A percentile compares a stretch with the other conserved stretches of the same genome.
These are phyloP conservation scores for Mellilla xanthometata DNA, from an alignment of 2,888 invertebrate species.

Conservation along the genomic window DNA sequence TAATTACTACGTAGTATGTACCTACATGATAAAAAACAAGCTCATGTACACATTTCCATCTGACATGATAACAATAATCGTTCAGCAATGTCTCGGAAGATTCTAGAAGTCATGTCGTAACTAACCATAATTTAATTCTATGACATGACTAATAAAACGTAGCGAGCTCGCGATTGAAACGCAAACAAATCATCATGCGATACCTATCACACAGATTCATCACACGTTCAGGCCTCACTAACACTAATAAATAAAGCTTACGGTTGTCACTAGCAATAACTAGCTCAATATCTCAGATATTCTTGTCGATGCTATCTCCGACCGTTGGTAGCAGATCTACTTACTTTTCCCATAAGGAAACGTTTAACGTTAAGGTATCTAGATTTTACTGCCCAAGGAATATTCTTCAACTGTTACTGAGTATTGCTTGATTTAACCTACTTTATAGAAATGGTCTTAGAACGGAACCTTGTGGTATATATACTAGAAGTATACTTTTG, in stretches of 20 bases:
- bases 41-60: background rate
- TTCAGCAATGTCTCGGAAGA: background rate
- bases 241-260: conserved; percentile 50
- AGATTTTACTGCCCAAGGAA: conserved; percentile 33
- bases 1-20: too few relatives aligned
- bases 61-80: background rate
- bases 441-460: conserved; percentile 10
- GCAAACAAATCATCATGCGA: conserved; percentile 36
- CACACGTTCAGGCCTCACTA: conserved; percentile 40
- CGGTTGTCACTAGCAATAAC: conserved; percentile 56
- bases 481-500: background rate
- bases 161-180: conserved; percentile 16
- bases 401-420: conserved; percentile 24
- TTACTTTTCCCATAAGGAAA: conserved; percentile 41
- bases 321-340: conserved; percentile 10
- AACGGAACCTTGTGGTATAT: conserved; percentile 13
- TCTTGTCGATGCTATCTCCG: conserved; percentile 25
- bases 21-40: too few relatives aligned
- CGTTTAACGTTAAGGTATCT: conserved; percentile 33
- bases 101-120: background rate
- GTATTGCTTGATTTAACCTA: conserved; percentile 19
- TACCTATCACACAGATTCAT: conserved; percentile 47
- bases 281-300: conserved; percentile 49
- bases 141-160: conserved; percentile 18
- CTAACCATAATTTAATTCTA: too few relatives aligned